phyloP scores from a whole-genome alignment of 2,888 invertebrate genomes.

The Zaprionus bogoriensis region DNA sequence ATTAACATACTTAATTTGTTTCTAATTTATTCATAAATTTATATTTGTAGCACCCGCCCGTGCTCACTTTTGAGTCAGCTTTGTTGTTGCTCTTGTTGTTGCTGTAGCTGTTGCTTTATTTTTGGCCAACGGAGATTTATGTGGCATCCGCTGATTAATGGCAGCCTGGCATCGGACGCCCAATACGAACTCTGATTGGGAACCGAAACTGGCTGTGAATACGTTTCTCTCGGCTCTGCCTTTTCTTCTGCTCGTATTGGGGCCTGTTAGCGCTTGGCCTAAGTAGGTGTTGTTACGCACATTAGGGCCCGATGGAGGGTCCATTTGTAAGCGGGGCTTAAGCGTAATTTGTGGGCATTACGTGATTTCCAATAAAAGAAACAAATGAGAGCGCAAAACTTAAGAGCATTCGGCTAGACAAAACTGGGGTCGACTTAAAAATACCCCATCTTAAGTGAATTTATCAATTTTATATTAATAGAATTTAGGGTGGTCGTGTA shows the following conservation, averaged over 20 bases:
- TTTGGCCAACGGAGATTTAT: conserved; percentile 65
- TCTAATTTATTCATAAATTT: conserved; percentile 78
- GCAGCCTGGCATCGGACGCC: conserved; percentile 30
- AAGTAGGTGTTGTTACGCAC: conserved; percentile 76
- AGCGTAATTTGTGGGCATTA: conserved; percentile 62
- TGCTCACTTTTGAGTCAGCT: neutral
- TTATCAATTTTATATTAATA: too few species aligned
- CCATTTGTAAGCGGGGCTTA: conserved; percentile 56
- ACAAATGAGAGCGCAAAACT: neutral
- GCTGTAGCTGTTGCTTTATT: conserved; percentile 9
- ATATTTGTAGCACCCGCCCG: conserved; percentile 71
- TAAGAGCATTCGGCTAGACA: too few species aligned
- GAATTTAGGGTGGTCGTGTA: too few species aligned
- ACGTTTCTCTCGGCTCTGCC: conserved; percentile 16
- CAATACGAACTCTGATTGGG: conserved; percentile 22
- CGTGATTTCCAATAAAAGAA: conserved; percentile 1
- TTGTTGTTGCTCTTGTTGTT: conserved; percentile 3
- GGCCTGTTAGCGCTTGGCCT: conserved; percentile 45
- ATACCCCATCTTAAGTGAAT: too few species aligned
- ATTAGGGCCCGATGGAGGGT: conserved; percentile 42
- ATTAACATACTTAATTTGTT: conserved; percentile 77
- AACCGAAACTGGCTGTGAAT: conserved; percentile 42
- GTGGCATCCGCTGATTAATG: conserved; percentile 66
- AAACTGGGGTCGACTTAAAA: neutral
- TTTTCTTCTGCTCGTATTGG: conserved; percentile 1